Base-by-base conservation (phyloP, 2,888 invertebrate genomes). In the Drosophila differens region DNA sequence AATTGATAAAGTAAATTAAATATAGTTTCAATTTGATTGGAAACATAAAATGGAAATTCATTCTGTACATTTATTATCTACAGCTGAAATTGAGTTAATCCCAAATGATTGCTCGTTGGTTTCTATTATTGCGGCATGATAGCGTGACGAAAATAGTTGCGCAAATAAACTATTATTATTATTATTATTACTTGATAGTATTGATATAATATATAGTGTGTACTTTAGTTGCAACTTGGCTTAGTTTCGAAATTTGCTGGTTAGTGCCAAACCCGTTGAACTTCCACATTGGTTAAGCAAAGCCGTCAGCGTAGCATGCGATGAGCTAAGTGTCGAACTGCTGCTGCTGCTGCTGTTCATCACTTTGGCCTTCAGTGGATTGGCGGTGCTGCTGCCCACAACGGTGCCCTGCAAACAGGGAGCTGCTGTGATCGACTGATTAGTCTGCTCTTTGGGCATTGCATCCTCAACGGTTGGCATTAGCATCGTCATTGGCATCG, bases 271-370 rank as follows among this genome's bases (percentile, higher is more conserved):
- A 4, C 14, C 59, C 22, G 59, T 44, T 14, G 39, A 59, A 49
- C 55, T 49, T 39, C 79, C 77, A 49, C 81, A 77, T 72, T 91
- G 93, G 33, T 92, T 93, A 5, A 93, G 88, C 22, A 93, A 79
- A 7, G 93, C 93, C 2, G 93, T 93, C 4, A 93, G 82, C 10
- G 93, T 93, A 22, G 93, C 93, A 81, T 93, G 93, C 12, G 93
- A 93, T 10, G 93, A 93, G 70, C 93, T 93, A 41, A 93, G 83
- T 4, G 92, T 89, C 2, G 85, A 89, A 74, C 93, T 79, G 55
- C 32, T 93, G 39, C 82, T 70, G 22, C 93, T 79, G 59, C 35
- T 93, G 39, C 84, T 71, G 25, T 79, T 79, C 16, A 84, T 55
- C 30, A 57, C n/a, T 57, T 88, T 88, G 47, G 61, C n/a, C 51